A percentile compares a stretch with the other conserved stretches of the same genome.
Evolutionary conservation across 2,888 invertebrate genomes (phyloP).

Genomic region (Tetheella fluctuosa): DNA sequence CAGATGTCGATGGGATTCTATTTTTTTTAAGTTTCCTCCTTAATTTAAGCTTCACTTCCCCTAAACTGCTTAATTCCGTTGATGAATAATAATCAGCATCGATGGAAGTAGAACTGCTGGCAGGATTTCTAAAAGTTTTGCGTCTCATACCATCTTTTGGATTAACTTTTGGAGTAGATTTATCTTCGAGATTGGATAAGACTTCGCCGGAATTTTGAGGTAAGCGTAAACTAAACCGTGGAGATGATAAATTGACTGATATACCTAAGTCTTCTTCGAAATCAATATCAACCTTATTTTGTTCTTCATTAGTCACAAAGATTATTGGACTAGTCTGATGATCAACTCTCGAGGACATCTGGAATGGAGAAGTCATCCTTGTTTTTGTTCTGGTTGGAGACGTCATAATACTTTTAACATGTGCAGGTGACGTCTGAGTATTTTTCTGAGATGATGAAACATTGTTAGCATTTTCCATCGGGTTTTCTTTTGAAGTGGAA

Average conservation of each 20-base stretch:
- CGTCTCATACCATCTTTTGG: conserved; percentile 17
- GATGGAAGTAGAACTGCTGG: conserved; percentile 64
- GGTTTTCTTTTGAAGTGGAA: conserved; percentile 57
- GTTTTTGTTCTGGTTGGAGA: conserved; percentile 74
- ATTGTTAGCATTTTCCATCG: conserved; percentile 48
- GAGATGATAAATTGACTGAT: conserved; percentile 73
- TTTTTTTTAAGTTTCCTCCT: conserved; percentile 49
- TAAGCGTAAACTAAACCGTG: conserved; percentile 70
- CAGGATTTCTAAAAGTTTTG: conserved; percentile 35
- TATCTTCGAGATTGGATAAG: conserved; percentile 57
- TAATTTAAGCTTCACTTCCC: conserved; percentile 63
- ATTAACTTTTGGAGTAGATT: conserved; percentile 30
- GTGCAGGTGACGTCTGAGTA: conserved; percentile 78
- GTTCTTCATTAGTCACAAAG: conserved; percentile 46
- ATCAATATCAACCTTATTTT: conserved; percentile 43
- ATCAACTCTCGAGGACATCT: conserved; percentile 50
- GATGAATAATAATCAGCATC: conserved; percentile 70
- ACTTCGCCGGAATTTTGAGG: conserved; percentile 68
- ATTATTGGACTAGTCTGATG: conserved; percentile 70
- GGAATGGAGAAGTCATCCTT: conserved; percentile 73
- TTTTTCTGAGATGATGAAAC: conserved; percentile 63
- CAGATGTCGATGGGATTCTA: conserved; percentile 53
- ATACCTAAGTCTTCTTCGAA: conserved; percentile 59
- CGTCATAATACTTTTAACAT: conserved; percentile 74
- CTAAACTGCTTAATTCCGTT: conserved; percentile 76